Evolutionary conservation across 2,113 vertebrate species (phyloP).

Genomic region (Cricetomys ansorgei): DNA sequence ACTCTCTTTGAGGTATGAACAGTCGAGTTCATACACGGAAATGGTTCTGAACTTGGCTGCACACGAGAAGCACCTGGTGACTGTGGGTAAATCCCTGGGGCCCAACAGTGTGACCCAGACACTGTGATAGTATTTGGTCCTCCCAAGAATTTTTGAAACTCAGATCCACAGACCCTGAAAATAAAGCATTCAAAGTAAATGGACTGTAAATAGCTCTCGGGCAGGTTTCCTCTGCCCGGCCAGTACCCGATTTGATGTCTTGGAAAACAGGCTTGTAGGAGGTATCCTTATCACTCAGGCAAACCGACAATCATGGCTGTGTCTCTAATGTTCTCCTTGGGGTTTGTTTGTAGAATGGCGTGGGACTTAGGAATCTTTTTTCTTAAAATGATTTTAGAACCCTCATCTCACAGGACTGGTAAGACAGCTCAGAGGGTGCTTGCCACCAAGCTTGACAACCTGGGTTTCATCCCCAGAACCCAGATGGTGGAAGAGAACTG

Average conservation of each 20-base stretch:
- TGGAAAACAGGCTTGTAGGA: background rate
- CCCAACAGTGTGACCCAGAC: background rate
- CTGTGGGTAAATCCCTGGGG: background rate
- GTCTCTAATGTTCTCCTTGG: background rate
- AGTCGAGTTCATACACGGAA: background rate
- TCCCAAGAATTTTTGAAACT: background rate
- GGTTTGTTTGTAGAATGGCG: background rate
- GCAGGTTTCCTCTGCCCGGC: background rate
- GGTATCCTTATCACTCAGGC: background rate
- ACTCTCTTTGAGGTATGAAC: background rate
- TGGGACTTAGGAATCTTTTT: background rate
- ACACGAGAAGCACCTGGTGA: background rate
- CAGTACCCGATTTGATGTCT: background rate
- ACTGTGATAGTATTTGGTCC: background rate
- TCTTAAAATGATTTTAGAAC: background rate
- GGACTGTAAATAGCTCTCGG: background rate
- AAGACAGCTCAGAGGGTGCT: background rate
- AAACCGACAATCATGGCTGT: background rate
- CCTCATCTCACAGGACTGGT: background rate
- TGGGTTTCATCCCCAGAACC: background rate
- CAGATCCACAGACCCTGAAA: background rate
- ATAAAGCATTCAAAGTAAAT: constrained; percentile 23
- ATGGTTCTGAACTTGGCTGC: background rate
- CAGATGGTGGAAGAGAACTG: background rate
- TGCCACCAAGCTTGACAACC: background rate